Percentiles rank a stretch among this genome's conserved stretches.
Conservation (phyloP, 1,140 invertebrate species). For the Danaus melanippus region DNA sequence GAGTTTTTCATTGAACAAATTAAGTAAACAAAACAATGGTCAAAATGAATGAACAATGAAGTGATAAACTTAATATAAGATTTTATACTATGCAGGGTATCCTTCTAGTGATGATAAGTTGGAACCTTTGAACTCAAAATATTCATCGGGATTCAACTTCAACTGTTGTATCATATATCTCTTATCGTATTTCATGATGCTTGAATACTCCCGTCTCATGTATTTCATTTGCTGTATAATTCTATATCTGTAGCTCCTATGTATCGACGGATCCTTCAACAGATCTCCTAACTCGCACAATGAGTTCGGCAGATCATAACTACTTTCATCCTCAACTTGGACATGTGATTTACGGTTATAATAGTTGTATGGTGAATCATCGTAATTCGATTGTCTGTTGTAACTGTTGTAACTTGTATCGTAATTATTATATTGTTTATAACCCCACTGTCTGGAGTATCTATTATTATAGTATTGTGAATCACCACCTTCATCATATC, state of each 20-base stretch:
- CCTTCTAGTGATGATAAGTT: conserved; percentile 46
- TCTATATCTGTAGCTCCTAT: conserved; percentile 28
- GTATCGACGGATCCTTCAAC: conserved; percentile 33
- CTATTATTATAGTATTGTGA: too few species aligned
- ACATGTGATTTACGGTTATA: conserved; percentile 11
- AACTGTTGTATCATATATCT: conserved; percentile 36
- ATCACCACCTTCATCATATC: too few species aligned
- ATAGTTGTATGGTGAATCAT: too few species aligned
- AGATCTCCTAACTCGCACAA: conserved; percentile 33
- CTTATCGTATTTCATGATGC: conserved; percentile 46
- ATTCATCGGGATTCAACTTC: conserved; percentile 41
- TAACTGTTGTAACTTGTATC: too few species aligned
- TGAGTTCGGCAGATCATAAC: conserved; percentile 32
- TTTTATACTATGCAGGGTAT: conserved; percentile 28
- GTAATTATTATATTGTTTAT: too few species aligned
- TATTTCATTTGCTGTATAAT: conserved; percentile 48
- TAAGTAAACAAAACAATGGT: background rate
- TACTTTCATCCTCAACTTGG: conserved; percentile 34
- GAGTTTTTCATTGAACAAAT: background rate
- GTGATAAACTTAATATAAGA: background rate
- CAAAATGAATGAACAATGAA: background rate
- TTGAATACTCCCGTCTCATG: conserved; percentile 33
- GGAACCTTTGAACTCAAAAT: conserved; percentile 48
- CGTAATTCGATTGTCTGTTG: too few species aligned
- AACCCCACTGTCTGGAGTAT: too few species aligned